Base-by-base conservation (phyloP, 2,888 invertebrate genomes). In the Schizaphis graminum region DNA sequence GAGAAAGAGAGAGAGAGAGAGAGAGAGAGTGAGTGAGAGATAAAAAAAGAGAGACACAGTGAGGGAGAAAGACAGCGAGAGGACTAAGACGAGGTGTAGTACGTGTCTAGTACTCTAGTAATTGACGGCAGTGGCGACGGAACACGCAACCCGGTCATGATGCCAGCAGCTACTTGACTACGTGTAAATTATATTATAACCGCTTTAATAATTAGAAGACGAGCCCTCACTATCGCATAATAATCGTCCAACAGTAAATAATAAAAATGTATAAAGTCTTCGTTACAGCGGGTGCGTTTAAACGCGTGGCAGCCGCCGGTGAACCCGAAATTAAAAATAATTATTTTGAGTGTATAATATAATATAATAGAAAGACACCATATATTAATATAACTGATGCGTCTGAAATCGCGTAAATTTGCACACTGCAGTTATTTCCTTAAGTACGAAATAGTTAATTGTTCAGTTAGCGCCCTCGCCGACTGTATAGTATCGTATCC, bases 121-220 rank as follows among this genome's bases (percentile, higher is more conserved):
- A 92, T 92, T 92, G 92, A 92, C 67, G 67, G 86, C 77, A 77
- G 77, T 77, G 77, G 77, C 77, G 47, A 35, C 47, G 87, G 47
- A 88, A 61, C 92, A 92, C 92, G 92, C 92, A 67, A 92, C 88
- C 67, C 49, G 41, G 67, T 92, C 87, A 77, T 53, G 87, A 67
- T 53, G 61, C 67, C 41, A 77, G 92, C 49, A 67, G 92, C 92
- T 92, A 92, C 92, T 92, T 92, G 44, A 92, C 92, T 88, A 53
- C 87, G 92, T 92, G 92, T 92, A 92, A 92, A 92, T 92, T 88
- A 92, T 67, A 89, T 67, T 88, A 67, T 41, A 41, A 57, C 56
- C 86, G 61, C 57, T 87, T 57, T 87, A 87, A 77, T 77, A 77
- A 92, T 92, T 61, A 47, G 56, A n/a, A 53, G 35, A 84, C 91